Base-by-base conservation (phyloP, 1,140 invertebrate genomes). In the Bombus sylvicola region DNA sequence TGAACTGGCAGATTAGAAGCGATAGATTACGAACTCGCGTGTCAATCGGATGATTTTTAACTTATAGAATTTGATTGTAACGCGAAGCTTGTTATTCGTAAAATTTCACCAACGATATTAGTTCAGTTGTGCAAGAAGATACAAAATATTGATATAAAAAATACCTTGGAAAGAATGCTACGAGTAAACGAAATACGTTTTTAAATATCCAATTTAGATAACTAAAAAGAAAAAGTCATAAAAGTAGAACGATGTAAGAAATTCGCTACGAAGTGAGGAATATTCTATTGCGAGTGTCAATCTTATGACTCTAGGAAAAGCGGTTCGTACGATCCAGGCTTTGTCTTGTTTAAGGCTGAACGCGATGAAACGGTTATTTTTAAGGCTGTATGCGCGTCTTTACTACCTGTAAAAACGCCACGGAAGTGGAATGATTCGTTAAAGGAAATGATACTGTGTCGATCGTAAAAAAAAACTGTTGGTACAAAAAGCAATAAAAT, bases 381-480 rank as follows among this genome's bases (percentile, higher is more conserved):
- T 22, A 69, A 15, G 9, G 22, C 31, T 31, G 31, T 10, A 1
- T 2, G 66, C 3, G 66, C 31, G 37, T 2, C 37, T 39, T 37
- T 39, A 69, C 9, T 39, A 5, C 3, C n/a, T 69, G 18, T 31
- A 69, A 18, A 69, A 39, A 39, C 8, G 22, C 34, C 22, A 39
- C 37, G 22, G 1, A 39, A 39, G 34, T 69, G 68, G 34, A 10
- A 39, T 1, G n/a, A 69, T 9, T 34, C 64, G 66, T 37, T 9
- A 6, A 9, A 31, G 66, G 66, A 68, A 53, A 53, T 18, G 47
- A 53, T 53, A 53, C 0, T 18, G 47, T 8, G 47, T 53, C 18
- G 66, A 34, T 69, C 68, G 68, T 69, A 69, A 69, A 69, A 69
- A 34, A 69, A 34, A 62, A n/a, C 9, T 69, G 31, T 66, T 66